Evolutionary conservation across 2,113 vertebrate species (phyloP).

Genomic region (Charina bottae): DNA sequence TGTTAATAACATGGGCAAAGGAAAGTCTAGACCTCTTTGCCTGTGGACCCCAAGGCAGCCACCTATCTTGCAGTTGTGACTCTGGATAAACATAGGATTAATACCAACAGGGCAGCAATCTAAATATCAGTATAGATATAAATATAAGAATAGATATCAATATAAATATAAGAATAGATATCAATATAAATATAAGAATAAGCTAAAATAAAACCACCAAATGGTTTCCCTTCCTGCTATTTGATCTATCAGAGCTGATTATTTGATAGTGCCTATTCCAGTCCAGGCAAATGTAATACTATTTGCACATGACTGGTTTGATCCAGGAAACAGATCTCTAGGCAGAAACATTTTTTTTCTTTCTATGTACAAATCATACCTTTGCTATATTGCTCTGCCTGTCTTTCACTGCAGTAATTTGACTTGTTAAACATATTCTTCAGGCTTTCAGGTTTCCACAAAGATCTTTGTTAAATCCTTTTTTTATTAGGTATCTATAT

Average conservation of each 20-base stretch:
- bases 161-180: not conserved
- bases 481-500: slow-evolving; percentile 10
- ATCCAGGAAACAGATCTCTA: not conserved
- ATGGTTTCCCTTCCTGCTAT: not conserved
- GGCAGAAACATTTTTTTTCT: not conserved
- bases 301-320: not conserved
- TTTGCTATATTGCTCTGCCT: not conserved
- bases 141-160: not conserved
- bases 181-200: not conserved
- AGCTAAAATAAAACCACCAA: not conserved
- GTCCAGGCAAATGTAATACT: not conserved
- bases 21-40: not conserved
- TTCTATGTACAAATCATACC: not conserved
- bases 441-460: not conserved
- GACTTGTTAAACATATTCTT: not conserved
- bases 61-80: not conserved
- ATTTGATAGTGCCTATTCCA: not conserved
- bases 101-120: not conserved
- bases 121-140: not conserved
- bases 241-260: not conserved
- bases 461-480: not conserved
- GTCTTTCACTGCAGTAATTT: not conserved
- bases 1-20: not conserved
- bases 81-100: too few species aligned
- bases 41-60: not conserved